Percentiles rank a stretch among this genome's conserved stretches.
Conservation (phyloP, 2,113 vertebrate species). For the Tragelaphus strepsiceros region DNA sequence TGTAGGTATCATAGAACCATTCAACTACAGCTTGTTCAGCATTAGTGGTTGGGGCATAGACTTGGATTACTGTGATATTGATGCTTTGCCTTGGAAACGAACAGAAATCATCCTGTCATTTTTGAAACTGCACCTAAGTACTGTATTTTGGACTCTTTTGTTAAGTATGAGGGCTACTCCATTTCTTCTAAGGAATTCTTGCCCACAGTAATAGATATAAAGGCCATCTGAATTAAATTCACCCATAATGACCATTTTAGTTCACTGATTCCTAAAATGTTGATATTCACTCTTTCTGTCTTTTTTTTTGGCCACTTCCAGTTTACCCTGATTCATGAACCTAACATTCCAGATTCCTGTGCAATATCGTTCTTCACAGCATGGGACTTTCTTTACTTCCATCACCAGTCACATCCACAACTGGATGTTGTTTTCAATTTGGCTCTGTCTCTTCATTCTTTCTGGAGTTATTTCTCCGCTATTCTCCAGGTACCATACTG, state of each 20-base stretch:
- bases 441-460: not conserved
- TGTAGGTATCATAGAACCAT: not conserved
- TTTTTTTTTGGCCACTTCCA: not conserved
- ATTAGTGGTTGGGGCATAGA: not conserved
- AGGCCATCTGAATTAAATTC: not conserved
- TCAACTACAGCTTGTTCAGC: not conserved
- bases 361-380: not conserved
- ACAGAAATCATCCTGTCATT: not conserved
- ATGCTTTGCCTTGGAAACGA: not conserved
- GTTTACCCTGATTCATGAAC: not conserved
- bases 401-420: not conserved
- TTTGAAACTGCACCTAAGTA: not conserved
- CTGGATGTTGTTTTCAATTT: not conserved
- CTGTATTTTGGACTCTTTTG: not conserved
- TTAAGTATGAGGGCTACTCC: not conserved
- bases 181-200: not conserved
- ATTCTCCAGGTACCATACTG: not conserved
- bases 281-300: not conserved
- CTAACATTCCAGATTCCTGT: not conserved
- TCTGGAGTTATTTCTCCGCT: not conserved
- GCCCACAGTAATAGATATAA: not conserved
- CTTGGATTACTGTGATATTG: not conserved
- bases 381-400: not conserved
- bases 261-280: not conserved
- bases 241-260: not conserved